Conservation (phyloP, 2,113 vertebrate species). For the Melanostigma gelatinosum region DNA sequence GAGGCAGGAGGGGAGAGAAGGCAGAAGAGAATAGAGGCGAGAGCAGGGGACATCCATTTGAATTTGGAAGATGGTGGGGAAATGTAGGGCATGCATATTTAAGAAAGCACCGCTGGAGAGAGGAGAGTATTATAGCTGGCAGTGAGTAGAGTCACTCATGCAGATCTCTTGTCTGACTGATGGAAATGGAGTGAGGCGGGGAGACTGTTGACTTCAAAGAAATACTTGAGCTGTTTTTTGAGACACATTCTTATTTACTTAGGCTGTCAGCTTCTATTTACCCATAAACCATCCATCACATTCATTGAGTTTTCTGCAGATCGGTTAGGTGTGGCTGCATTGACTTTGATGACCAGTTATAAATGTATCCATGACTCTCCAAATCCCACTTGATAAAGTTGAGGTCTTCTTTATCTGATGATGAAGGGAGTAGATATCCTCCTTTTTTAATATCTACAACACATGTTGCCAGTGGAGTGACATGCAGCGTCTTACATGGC, state of each 20-base stretch:
- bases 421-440: neutral
- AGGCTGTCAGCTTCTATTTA: conserved; percentile 44
- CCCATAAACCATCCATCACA: conserved; percentile 12
- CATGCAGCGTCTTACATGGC: neutral
- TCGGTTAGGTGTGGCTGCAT: conserved; percentile 40
- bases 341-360: conserved; percentile 31
- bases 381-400: neutral
- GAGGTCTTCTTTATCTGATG: neutral
- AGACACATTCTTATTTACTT: conserved; percentile 36
- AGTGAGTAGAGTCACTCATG: conserved; percentile 62
- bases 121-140: conserved; percentile 59
- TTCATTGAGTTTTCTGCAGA: conserved; percentile 20
- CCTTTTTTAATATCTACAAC: conserved; percentile 15
- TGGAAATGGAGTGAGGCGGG: conserved; percentile 38
- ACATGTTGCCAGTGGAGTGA: conserved; percentile 12
- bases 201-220: conserved; percentile 62
- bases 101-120: conserved; percentile 72
- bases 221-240: conserved; percentile 38
- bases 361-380: neutral
- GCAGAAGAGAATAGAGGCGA: conserved; percentile 55
- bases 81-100: conserved; percentile 83
- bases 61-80: conserved; percentile 74
- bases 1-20: conserved; percentile 58
- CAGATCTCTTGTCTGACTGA: conserved; percentile 57
- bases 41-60: conserved; percentile 72